Percentiles rank a stretch among this genome's conserved stretches.
These are phyloP conservation scores for Gopherus flavomarginatus DNA, from an alignment of 2,113 vertebrate species.

Conservation along the genomic window DNA sequence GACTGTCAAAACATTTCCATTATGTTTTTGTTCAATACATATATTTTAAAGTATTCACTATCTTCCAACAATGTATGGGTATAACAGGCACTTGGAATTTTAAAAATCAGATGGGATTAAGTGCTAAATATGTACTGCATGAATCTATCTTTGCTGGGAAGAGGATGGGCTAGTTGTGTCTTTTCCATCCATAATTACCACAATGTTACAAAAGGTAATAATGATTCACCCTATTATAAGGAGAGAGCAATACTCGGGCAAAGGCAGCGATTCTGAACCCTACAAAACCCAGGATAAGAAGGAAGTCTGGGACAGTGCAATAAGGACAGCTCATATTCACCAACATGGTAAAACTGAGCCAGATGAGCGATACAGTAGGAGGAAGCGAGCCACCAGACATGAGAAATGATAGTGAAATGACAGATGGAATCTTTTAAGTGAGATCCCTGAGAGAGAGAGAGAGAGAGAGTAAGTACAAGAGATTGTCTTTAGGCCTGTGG, in stretches of 20 bases:
- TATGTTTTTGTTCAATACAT: background rate
- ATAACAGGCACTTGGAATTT: background rate
- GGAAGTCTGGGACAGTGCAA: background rate
- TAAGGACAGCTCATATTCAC: background rate
- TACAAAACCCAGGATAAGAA: background rate
- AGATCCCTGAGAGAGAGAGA: background rate
- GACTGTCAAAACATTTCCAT: background rate
- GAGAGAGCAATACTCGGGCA: background rate
- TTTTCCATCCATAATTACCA: background rate
- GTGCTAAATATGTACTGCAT: background rate
- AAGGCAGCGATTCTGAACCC: background rate
- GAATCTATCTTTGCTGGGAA: background rate
- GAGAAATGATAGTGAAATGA: background rate
- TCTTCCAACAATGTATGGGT: background rate
- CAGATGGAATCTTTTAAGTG: background rate
- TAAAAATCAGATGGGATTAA: background rate
- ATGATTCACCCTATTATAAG: background rate
- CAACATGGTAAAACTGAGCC: background rate
- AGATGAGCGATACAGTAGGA: background rate
- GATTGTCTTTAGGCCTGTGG: background rate
- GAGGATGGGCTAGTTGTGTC: background rate
- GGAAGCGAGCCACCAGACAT: rapidly evolving
- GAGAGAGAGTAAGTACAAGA: background rate
- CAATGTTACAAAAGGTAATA: background rate
- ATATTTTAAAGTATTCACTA: background rate